phyloP scores from a whole-genome alignment of 2,797 vertebrate genomes.

The Hoplostethus atlanticus region DNA sequence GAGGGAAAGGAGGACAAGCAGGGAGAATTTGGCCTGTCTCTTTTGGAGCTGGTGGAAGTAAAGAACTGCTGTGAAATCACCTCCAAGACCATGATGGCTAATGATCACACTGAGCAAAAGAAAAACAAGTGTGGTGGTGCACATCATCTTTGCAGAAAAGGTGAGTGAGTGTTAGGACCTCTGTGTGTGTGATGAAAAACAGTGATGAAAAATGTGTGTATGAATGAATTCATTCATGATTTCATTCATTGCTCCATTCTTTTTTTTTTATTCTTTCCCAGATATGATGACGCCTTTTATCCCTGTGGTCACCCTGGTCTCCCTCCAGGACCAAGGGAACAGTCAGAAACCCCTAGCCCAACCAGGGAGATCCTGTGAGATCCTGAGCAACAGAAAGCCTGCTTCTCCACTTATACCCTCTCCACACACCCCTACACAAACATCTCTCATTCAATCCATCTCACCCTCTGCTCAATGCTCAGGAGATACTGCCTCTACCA shows the following conservation, averaged over 20 bases:
- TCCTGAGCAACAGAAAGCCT: slow-evolving; percentile 2
- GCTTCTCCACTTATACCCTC: slow-evolving; percentile 18
- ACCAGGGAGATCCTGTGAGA: neutral
- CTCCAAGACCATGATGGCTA: slow-evolving; percentile 17
- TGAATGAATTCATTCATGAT: neutral
- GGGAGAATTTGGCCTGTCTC: slow-evolving; percentile 2
- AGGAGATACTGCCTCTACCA: neutral
- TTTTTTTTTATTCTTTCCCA: slow-evolving; percentile 29
- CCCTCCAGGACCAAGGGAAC: slow-evolving; percentile 21
- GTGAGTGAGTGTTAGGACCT: slow-evolving; percentile 32
- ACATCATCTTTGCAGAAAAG: slow-evolving; percentile 18
- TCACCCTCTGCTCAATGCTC: slow-evolving; percentile 16
- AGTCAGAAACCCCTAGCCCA: slow-evolving; percentile 29
- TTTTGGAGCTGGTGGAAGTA: slow-evolving; percentile 34
- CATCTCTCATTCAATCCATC: slow-evolving; percentile 12
- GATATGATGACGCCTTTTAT: slow-evolving; percentile 29
- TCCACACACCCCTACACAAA: slow-evolving; percentile 12
- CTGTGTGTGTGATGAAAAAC: neutral
- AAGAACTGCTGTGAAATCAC: neutral
- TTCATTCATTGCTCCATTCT: neutral
- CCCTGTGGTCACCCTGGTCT: slow-evolving; percentile 15
- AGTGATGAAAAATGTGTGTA: neutral
- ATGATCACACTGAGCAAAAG: slow-evolving; percentile 12
- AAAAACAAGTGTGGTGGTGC: neutral
- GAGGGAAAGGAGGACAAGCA: neutral